phyloP scores from a whole-genome alignment of 2,888 invertebrate species.

The Troides oblongomaculatus region DNA sequence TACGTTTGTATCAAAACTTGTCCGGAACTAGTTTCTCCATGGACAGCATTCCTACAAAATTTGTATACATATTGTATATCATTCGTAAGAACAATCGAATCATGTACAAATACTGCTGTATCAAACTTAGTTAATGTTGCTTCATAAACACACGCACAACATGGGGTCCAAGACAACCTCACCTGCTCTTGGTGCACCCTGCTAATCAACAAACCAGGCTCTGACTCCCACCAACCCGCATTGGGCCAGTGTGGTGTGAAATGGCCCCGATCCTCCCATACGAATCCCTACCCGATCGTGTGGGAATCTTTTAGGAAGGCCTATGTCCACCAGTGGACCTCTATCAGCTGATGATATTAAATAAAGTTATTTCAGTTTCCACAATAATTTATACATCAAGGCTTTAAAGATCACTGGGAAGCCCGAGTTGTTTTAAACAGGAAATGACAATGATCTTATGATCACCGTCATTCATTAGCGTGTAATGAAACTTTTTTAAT shows the following conservation, averaged over 20 bases:
- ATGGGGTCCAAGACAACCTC: no score
- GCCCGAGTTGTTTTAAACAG: conserved; percentile 7
- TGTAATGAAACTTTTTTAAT: conserved; percentile 18
- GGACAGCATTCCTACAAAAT: conserved; percentile 24
- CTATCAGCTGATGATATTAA: no score
- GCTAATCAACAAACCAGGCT: no score
- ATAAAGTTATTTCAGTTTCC: not conserved
- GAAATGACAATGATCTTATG: conserved; percentile 14
- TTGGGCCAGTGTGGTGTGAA: no score
- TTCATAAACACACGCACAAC: not conserved
- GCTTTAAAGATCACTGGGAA: not conserved
- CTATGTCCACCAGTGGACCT: no score
- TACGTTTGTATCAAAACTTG: conserved; percentile 16
- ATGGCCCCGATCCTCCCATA: no score
- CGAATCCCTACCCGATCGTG: no score
- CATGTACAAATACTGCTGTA: not conserved
- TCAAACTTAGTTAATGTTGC: not conserved
- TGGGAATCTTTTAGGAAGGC: no score
- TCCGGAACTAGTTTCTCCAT: conserved; percentile 22
- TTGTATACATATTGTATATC: conserved; percentile 3
- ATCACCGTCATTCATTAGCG: not conserved
- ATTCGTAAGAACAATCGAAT: not conserved
- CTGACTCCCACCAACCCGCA: no score
- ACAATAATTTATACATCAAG: not conserved
- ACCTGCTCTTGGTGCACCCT: no score